Evolutionary conservation across 2,888 invertebrate genomes (phyloP), one percentile per base, ranked within the genome.

Genomic region (Adineta ricciae): DNA sequence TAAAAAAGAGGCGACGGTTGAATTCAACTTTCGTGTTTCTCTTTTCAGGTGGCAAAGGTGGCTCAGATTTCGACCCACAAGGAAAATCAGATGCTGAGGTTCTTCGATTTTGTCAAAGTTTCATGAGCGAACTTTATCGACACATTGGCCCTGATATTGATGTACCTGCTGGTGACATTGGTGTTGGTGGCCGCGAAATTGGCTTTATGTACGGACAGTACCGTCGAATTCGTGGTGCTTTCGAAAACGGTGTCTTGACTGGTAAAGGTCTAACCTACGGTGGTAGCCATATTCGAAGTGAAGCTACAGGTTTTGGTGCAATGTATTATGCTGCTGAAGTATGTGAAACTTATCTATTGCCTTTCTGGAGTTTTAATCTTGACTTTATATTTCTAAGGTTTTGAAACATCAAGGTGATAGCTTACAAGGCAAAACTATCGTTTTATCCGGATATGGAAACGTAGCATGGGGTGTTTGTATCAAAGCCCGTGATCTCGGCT

Each of bases 261-360:
- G 78, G 78, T 0, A 78, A 78, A 78, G 78, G 78, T 41, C 14
- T 78, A 24, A n/a, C 78, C 21, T 78, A 41, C 41, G 78, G 78
- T 78, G 78, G 78, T n/a, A 41, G 38, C 14, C 24, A 78, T 78
- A 38, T 78, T 78, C 78, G 78, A 24, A 38, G 38, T 41, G 78
- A 78, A 78, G 78, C 78, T n/a, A 78, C 78, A 38, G 78, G 78
- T 41, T 78, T 41, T 78, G 78, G 78, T 41, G 78, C 78, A 1
- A 78, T 78, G 78, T 78, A 78, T 36, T 78, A 78, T 41, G 78
- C 78, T 14, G 78, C 21, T 21, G 78, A 41, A 78, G 78, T 78
- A 41, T n/a, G 27, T 32, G 16, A 36, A 32, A 27, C 27, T n/a
- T 11, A 14, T 27, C 11, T 3, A 56, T n/a, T 56, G n/a, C n/a